phyloP scores from a whole-genome alignment of 2,113 vertebrate genomes.

The Zosterops borbonicus region DNA sequence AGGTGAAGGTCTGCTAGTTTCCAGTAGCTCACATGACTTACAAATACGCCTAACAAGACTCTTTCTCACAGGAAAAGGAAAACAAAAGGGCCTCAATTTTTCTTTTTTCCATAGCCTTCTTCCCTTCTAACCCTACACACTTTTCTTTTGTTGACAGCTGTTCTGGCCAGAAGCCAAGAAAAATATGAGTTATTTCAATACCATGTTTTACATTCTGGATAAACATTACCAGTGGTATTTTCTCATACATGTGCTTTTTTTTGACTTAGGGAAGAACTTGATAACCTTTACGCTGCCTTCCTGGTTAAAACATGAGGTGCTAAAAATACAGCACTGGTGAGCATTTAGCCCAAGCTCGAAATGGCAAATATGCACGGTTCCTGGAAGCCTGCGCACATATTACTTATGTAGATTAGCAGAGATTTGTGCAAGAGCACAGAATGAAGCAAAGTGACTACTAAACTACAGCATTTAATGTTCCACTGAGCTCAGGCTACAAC shows the following conservation, averaged over 20 bases:
- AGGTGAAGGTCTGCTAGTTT: neutral
- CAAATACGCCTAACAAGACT: neutral
- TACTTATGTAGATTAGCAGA: slow-evolving; percentile 16
- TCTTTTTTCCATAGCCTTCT: neutral
- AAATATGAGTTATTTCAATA: slow-evolving; percentile 31
- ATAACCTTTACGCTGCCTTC: neutral
- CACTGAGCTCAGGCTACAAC: neutral
- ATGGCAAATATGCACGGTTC: neutral
- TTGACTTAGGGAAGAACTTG: neutral
- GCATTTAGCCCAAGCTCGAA: neutral
- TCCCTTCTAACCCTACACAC: neutral
- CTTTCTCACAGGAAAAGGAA: slow-evolving; percentile 27
- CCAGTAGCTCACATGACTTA: neutral
- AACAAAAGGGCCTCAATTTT: slow-evolving; percentile 3
- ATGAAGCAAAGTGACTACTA: neutral
- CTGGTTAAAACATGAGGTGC: neutral
- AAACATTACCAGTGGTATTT: slow-evolving; percentile 35
- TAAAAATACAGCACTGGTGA: neutral
- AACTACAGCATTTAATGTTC: slow-evolving; percentile 7
- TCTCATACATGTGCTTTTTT: neutral
- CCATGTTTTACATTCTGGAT: slow-evolving; percentile 4
- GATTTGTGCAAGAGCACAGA: slow-evolving; percentile 30
- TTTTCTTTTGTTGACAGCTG: slow-evolving; percentile 42
- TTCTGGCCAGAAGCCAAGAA: slow-evolving; percentile 57
- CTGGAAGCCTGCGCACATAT: neutral